Percentiles rank a stretch among this genome's conserved stretches.
Conservation (phyloP, 2,113 vertebrate genomes). For the Oceanites oceanicus region DNA sequence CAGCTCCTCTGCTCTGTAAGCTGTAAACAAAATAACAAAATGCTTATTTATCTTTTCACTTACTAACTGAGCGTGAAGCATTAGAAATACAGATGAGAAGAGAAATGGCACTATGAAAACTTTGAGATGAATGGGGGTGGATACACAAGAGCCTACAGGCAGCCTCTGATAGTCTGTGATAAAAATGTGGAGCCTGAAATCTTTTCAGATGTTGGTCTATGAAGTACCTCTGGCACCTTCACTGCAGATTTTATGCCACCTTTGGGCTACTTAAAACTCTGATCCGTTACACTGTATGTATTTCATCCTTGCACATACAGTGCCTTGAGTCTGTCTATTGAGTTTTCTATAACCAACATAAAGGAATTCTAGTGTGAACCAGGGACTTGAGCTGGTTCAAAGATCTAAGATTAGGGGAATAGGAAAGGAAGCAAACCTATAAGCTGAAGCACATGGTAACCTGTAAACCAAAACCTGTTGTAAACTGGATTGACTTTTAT, state of each 20-base stretch:
- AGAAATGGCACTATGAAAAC: neutral
- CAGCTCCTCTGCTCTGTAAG: neutral
- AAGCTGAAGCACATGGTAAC: neutral
- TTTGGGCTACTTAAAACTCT: neutral
- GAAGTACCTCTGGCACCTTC: neutral
- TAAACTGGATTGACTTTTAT: neutral
- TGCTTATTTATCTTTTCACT: neutral
- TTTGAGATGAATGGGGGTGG: neutral
- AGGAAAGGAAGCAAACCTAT: neutral
- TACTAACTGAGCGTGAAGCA: neutral
- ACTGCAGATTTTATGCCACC: rapidly evolving
- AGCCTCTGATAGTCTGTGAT: neutral
- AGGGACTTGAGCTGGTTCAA: neutral
- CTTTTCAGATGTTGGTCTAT: neutral
- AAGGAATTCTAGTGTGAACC: neutral
- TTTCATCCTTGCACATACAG: neutral
- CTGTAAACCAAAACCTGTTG: neutral
- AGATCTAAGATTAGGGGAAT: neutral
- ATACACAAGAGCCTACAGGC: neutral
- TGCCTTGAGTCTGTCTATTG: neutral
- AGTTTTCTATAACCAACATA: neutral
- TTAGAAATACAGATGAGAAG: neutral
- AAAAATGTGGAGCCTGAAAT: neutral
- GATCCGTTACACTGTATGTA: neutral
- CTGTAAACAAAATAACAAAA: neutral